Base-by-base conservation (phyloP, 2,797 vertebrate genomes). In the Lagorchestes hirsutus region DNA sequence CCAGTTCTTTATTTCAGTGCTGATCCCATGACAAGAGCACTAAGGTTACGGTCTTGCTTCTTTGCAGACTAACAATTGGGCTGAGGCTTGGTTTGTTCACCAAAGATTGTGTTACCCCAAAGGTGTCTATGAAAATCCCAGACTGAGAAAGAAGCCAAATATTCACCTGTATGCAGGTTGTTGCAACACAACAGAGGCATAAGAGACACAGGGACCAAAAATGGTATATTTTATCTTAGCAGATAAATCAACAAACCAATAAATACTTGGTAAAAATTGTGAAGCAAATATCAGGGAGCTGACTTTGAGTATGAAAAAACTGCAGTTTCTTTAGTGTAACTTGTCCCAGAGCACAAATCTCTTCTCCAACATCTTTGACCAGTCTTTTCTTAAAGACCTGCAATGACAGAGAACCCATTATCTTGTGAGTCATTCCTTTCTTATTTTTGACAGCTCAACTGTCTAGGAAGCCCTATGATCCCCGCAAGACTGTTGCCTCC, bases 1-100 rank as follows among this genome's bases (percentile, higher is more conserved):
- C 4, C 54, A 82, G 27, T 94, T 93, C 0, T 50, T 82, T 93
- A 55, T 94, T 50, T 50, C 31, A 92, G 34, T 58, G 28, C 22
- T 92, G 95, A 50, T 94, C 11, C 93, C 96, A 97, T 96, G 54
- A 62, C 92, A 96, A 52, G 50, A 67, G 92, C 95, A 96, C 54
- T 92, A 95, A 92, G 12, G 82, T 0, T 27, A 14, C 91, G 52
- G 91, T 12, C 24, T 94, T 90, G 57, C 3, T 96, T 28, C 16
- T 95, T 96, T 92, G 95, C 6, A n/a, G n/a, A 93, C 87, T 46
- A 58, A 95, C 28, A 92, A 50, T 40, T 29, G 90, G 55, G 24
- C 8, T 90, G 55, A 55, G 2, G 46, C 93, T 91, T 52, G 16
- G 5, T n/a, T 52, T 40, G 59, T 62, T 90, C 92, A 93, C 91